phyloP scores from a whole-genome alignment of 2,113 vertebrate genomes.

The Mesitornis unicolor region DNA sequence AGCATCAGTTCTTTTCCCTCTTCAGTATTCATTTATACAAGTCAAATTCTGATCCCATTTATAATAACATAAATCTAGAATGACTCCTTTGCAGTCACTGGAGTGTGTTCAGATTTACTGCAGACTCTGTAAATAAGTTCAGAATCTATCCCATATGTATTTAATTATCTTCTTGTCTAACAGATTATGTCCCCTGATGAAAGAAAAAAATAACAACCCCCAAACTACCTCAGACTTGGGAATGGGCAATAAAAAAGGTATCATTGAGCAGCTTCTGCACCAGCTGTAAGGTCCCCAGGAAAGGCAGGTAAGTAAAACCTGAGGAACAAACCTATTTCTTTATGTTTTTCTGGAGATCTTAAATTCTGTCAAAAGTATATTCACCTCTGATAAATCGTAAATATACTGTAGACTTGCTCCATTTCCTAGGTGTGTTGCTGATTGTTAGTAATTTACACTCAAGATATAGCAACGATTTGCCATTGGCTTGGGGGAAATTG shows the following conservation, averaged over 20 bases:
- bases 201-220: neutral
- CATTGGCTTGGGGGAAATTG: slow-evolving; percentile 70
- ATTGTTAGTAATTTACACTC: slow-evolving; percentile 69
- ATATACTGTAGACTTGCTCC: slow-evolving; percentile 62
- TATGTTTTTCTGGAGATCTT: slow-evolving; percentile 62
- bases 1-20: neutral
- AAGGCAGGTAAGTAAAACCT: slow-evolving; percentile 32
- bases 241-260: slow-evolving; percentile 42
- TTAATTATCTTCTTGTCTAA: slow-evolving; percentile 52
- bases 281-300: slow-evolving; percentile 5
- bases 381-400: slow-evolving; percentile 64
- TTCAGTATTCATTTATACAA: slow-evolving; percentile 46
- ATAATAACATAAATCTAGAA: slow-evolving; percentile 42
- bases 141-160: neutral
- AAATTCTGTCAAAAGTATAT: slow-evolving; percentile 66
- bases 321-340: slow-evolving; percentile 60
- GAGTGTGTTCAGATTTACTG: slow-evolving; percentile 41
- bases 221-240: neutral
- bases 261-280: slow-evolving; percentile 12
- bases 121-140: slow-evolving; percentile 27
- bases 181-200: neutral
- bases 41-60: slow-evolving; percentile 51
- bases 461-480: slow-evolving; percentile 69
- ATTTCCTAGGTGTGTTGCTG: slow-evolving; percentile 71
- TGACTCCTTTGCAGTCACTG: neutral